phyloP scores from a whole-genome alignment of 2,888 invertebrate genomes.

The Zeuzera pyrina region DNA sequence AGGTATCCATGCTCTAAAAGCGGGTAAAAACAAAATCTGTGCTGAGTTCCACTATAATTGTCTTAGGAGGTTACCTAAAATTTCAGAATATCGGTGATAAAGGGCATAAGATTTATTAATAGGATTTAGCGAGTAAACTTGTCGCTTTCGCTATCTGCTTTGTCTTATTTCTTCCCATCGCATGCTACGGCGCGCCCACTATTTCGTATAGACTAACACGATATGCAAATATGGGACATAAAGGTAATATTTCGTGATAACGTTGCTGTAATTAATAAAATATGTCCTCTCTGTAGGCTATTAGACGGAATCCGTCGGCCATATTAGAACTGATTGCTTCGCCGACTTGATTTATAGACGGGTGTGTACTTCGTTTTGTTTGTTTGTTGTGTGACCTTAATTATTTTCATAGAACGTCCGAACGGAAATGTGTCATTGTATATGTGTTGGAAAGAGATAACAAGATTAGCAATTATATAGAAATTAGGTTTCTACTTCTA shows the following conservation, averaged over 20 bases:
- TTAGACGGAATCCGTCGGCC: constrained; percentile 32
- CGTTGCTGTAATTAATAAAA: constrained; percentile 66
- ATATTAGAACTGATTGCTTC: constrained; percentile 47
- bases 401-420: constrained; percentile 26
- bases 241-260: constrained; percentile 65
- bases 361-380: constrained; percentile 18
- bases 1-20: no score
- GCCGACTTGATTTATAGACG: constrained; percentile 38
- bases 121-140: no score
- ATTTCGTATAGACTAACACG: constrained; percentile 53
- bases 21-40: no score
- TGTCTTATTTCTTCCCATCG: constrained; percentile 26
- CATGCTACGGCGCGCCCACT: constrained; percentile 50
- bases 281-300: constrained; percentile 52
- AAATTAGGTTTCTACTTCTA: no score
- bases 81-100: no score
- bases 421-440: constrained; percentile 1
- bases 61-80: no score
- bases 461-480: no score
- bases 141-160: constrained; percentile 10
- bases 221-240: constrained; percentile 61
- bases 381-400: constrained; percentile 34
- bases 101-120: no score
- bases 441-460: no score
- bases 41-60: no score